Evolutionary conservation across 1,140 invertebrate genomes (phyloP), one percentile per base, ranked within the genome.

Genomic region (Heliconius melpomene): DNA sequence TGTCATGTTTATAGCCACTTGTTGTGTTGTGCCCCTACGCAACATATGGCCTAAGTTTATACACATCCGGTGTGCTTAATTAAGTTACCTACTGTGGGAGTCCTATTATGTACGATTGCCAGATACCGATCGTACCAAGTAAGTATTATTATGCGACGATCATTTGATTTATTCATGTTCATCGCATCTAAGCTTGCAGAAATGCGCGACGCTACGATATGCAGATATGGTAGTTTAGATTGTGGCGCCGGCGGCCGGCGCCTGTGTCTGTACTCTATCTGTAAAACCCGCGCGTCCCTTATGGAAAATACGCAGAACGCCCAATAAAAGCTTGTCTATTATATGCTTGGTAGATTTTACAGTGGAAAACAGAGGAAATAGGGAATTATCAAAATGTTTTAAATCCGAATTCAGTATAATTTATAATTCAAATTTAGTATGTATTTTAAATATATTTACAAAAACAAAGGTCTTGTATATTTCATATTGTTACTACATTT

Each of bases 111-210:
- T 50, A 75, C 78, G 77, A 72, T 66, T 77, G 50, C 32, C 13
- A 79, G 82, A 79, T 79, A 78, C 50, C 50, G 74, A 82, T 79
- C 74, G 57, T 82, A 79, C 82, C 77, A 77, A 79, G 79, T 83
- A 79, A 78, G 79, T 83, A 52, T 74, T 83, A 79, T 79, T 86
- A 86, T 85, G 81, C 84, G 74, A 79, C 75, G 74, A 84, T 84
- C 79, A 82, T 57, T 86, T 89, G 87, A 86, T 87, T 89, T 90
- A 90, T 90, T 88, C 90, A 90, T 87, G 86, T 83, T 85, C 77
- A 78, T 79, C 60, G 70, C 79, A 82, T 87, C 84, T 87, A 83
- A 82, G 74, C 80, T 79, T 46, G 77, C 78, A 85, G 88, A 85
- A 89, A 86, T 82, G 82, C 83, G 78, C 74, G 85, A 79, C 85